phyloP scores from a whole-genome alignment of 2,888 invertebrate genomes.

The Drosophila nr. medialis region DNA sequence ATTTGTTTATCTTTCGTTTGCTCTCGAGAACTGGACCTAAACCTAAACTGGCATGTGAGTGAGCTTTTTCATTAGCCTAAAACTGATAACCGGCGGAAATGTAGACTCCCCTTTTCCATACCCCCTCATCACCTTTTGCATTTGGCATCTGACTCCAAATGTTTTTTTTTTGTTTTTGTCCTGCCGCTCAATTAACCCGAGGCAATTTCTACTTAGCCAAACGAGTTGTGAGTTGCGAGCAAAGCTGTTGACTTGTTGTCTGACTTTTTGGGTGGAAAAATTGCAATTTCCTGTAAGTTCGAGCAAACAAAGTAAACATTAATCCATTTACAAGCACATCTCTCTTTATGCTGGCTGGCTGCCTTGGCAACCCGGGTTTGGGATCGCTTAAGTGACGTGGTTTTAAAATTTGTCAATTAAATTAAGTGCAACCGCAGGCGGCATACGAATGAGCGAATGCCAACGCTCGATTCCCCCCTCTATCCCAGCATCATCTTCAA shows the following conservation, averaged over 20 bases:
- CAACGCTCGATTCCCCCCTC: constrained; percentile 15
- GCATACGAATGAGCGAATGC: constrained; percentile 71
- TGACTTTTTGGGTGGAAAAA: constrained; percentile 79
- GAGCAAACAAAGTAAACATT: constrained; percentile 79
- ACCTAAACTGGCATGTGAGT: constrained; percentile 1
- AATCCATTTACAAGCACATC: constrained; percentile 76
- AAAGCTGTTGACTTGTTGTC: constrained; percentile 78
- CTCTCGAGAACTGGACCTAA: constrained; percentile 25
- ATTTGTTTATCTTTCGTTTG: constrained; percentile 79
- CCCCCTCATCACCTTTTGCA: constrained; percentile 5
- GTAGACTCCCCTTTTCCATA: constrained; percentile 19
- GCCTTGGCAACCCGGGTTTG: constrained; percentile 33
- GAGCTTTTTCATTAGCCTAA: constrained; percentile 65
- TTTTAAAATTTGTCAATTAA: constrained; percentile 84
- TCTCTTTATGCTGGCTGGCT: constrained; percentile 17
- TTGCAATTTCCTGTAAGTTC: constrained; percentile 79
- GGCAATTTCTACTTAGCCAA: constrained; percentile 71
- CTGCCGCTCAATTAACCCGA: constrained; percentile 76
- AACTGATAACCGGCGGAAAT: constrained; percentile 64
- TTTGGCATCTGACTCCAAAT: constrained; percentile 17
- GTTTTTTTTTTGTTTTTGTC: constrained; percentile 13
- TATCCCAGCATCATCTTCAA: constrained; percentile 49
- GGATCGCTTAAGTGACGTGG: constrained; percentile 73
- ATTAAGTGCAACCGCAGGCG: constrained; percentile 85
- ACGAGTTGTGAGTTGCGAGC: constrained; percentile 64